Percentiles rank a stretch among this genome's conserved stretches.
phyloP scores from a whole-genome alignment of 2,113 vertebrate species.

The Rhea pennata region DNA sequence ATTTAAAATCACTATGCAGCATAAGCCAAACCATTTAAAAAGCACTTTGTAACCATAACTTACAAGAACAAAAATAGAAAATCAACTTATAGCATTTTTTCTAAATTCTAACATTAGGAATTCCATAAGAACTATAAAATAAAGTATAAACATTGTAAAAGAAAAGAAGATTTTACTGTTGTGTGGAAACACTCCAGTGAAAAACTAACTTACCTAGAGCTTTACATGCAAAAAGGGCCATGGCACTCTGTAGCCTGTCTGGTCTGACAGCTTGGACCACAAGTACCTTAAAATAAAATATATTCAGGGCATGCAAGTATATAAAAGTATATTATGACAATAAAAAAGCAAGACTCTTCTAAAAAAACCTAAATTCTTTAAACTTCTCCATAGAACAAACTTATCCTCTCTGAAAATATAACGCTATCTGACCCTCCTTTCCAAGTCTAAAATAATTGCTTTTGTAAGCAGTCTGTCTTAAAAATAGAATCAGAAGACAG shows the following conservation, averaged over 20 bases:
- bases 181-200: not conserved
- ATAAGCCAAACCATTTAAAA: not conserved
- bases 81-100: not conserved
- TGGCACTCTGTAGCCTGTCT: slow-evolving; percentile 91
- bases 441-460: not conserved
- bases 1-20: not conserved
- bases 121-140: not conserved
- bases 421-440: not conserved
- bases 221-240: slow-evolving; percentile 89
- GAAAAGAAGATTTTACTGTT: not conserved
- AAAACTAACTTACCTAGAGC: slow-evolving; percentile 83
- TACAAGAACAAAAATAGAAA: not conserved
- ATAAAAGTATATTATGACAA: not conserved
- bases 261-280: slow-evolving; percentile 92
- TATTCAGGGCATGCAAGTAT: not conserved
- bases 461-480: not conserved
- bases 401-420: not conserved
- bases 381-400: not conserved
- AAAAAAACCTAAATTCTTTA: not conserved
- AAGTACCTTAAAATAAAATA: slow-evolving; percentile 81
- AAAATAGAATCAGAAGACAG: not conserved
- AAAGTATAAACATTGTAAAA: not conserved
- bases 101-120: not conserved
- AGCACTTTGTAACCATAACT: not conserved
- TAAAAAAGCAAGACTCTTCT: not conserved